Evolutionary conservation across 2,888 invertebrate species (phyloP).

Genomic region (Strigamia crassipes): DNA sequence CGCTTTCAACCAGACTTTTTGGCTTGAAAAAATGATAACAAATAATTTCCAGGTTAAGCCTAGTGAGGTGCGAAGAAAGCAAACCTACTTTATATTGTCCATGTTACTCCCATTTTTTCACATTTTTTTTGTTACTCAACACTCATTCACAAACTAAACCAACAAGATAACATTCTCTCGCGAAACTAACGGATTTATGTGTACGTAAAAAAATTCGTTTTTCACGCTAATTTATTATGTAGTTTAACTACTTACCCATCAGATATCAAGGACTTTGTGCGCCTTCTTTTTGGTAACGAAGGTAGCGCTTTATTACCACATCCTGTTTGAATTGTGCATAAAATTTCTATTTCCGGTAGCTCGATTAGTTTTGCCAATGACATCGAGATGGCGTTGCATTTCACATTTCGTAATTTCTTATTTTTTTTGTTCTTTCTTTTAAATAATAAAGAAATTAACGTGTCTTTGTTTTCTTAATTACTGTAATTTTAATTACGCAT

Average conservation of each 20-base stretch:
- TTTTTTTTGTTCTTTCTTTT: not conserved
- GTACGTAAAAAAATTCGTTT: not conserved
- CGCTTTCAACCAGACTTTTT: not conserved
- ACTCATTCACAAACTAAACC: not conserved
- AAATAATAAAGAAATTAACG: not conserved
- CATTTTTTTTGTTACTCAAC: conserved; percentile 1
- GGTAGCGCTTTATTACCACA: conserved; percentile 38
- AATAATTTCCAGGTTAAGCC: not conserved
- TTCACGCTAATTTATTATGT: not conserved
- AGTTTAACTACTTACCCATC: conserved; percentile 23
- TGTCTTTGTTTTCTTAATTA: not conserved
- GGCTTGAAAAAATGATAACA: not conserved
- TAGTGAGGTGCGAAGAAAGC: conserved; percentile 34
- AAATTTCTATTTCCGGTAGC: conserved; percentile 8
- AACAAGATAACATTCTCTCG: not conserved
- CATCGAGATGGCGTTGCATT: not conserved
- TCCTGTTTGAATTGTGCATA: conserved; percentile 29
- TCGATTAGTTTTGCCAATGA: not conserved
- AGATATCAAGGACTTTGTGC: conserved; percentile 31
- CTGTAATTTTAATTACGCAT: not conserved
- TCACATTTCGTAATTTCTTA: not conserved
- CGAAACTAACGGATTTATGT: not conserved
- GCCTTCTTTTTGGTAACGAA: conserved; percentile 29
- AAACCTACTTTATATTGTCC: conserved; percentile 40
- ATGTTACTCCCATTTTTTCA: conserved; percentile 24